Evolutionary conservation across 2,888 invertebrate genomes (phyloP).

Genomic region (Athalia cordata): DNA sequence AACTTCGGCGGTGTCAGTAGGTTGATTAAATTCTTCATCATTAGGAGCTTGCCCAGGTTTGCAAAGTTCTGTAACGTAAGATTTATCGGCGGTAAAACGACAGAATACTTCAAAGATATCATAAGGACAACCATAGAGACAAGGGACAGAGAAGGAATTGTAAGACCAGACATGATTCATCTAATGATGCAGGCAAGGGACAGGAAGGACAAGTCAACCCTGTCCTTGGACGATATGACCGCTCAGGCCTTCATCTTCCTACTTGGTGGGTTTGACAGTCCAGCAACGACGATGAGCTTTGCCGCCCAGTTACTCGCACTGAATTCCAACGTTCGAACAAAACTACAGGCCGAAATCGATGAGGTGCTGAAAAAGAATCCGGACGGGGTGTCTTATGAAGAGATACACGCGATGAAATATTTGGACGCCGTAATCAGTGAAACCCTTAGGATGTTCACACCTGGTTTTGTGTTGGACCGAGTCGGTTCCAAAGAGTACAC

Average conservation of each 20-base stretch:
- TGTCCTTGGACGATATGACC: slow-evolving; percentile 62
- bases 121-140: slow-evolving; percentile 54
- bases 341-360: slow-evolving; percentile 64
- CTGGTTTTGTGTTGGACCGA: slow-evolving; percentile 73
- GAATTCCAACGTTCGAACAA: slow-evolving; percentile 71
- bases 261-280: slow-evolving; percentile 54
- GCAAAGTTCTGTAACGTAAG: slow-evolving; percentile 54
- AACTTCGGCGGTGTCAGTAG: slow-evolving; percentile 42
- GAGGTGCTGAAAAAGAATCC: slow-evolving; percentile 44
- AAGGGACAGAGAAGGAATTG: slow-evolving; percentile 55
- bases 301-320: slow-evolving; percentile 54
- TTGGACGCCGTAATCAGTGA: slow-evolving; percentile 73
- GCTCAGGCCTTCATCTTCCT: slow-evolving; percentile 70
- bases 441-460: slow-evolving; percentile 74
- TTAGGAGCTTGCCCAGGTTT: slow-evolving; percentile 51
- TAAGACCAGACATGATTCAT: slow-evolving; percentile 43
- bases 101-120: slow-evolving; percentile 54
- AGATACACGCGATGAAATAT: slow-evolving; percentile 52
- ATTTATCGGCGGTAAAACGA: slow-evolving; percentile 40
- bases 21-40: slow-evolving; percentile 51
- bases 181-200: slow-evolving; percentile 37
- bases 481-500: slow-evolving; percentile 75
- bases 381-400: slow-evolving; percentile 48
- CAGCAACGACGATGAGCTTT: slow-evolving; percentile 51
- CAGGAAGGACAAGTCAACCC: not conserved